Base-by-base conservation (phyloP, 2,113 vertebrate genomes). In the Benitochromis conjunctus region DNA sequence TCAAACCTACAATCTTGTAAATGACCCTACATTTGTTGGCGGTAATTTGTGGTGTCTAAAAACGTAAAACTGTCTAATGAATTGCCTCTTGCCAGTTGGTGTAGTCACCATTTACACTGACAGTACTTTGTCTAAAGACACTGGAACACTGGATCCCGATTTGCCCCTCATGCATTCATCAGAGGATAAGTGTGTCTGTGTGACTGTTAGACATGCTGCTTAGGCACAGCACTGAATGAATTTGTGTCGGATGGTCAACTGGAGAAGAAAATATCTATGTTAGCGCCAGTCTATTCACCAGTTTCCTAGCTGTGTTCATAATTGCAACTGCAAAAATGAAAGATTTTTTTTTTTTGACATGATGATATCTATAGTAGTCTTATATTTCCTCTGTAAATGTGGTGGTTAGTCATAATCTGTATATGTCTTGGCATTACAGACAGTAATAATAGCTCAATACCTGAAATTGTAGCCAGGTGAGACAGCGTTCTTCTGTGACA, bases 381-480 rank as follows among this genome's bases (percentile, higher is more conserved):
- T n/a, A 66, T 41, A 41, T 66, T 66, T 66, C 34, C 11, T 66
- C 19, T 66, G 62, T 66, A 41, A 14, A 66, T 41, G 36, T 66
- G 36, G 11, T 66, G 36, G 62, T 69, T 19, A 69, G 13, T 43
- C 64, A 69, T 9, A 29, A 10, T 48, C 41, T 19, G 16, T 24
- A 51, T 29, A 48, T 51, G 29, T 74, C 66, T 74, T 74, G 66
- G 14, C 24, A 11, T 48, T 74, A 31, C 10, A 9, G 53, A 18
- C 19, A 21, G 51, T 9, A 53, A 9, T 19, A 19, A 53, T 3
- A 18, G 41, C 19, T 18, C 8, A 38, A 60, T 94, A 97, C 98
- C 98, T 98, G 96, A 98, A 98, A 88, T 98, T 98, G 94, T 98
- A 98, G 54, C 98, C 98, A 0, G 96, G 91, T 34, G 97, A 97